These are phyloP conservation scores for Pterobdella sp. DNA, from an alignment of 2,888 invertebrate genomes.

Conservation along the genomic window DNA sequence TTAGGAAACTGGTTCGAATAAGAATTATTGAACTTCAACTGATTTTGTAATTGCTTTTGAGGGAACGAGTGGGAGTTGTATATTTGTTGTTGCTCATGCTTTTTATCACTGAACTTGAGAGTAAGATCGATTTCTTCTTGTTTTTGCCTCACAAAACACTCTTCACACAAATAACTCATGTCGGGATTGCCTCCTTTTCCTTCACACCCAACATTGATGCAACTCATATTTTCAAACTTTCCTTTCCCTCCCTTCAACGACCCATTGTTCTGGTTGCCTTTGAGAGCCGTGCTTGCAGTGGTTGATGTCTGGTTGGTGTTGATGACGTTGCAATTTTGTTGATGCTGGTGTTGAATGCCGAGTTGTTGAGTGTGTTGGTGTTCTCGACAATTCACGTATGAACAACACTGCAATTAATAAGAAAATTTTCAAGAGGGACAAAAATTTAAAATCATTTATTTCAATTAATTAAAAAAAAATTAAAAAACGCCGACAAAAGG, in stretches of 20 bases:
- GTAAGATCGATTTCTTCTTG: conserved; percentile 43
- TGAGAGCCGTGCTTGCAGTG: conserved; percentile 2
- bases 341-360: background rate
- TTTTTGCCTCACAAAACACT: conserved; percentile 54
- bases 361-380: background rate
- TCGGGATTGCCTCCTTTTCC: conserved; percentile 27
- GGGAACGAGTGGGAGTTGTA: background rate
- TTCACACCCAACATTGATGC: conserved; percentile 29
- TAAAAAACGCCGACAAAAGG: background rate
- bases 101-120: conserved; percentile 3
- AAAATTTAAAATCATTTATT: background rate
- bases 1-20: too few species aligned
- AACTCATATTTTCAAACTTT: too few species aligned
- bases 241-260: conserved; percentile 8
- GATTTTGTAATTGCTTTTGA: background rate
- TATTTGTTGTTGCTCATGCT: background rate
- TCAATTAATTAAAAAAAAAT: background rate
- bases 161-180: conserved; percentile 39
- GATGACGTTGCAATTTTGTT: background rate
- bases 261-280: background rate
- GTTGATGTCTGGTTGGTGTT: conserved; percentile 3
- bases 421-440: background rate
- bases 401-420: background rate
- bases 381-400: conserved; percentile 8
- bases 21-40: too few species aligned